These are phyloP conservation scores for Platichthys stellatus DNA, from an alignment of 2,113 vertebrate species.

Conservation along the genomic window DNA sequence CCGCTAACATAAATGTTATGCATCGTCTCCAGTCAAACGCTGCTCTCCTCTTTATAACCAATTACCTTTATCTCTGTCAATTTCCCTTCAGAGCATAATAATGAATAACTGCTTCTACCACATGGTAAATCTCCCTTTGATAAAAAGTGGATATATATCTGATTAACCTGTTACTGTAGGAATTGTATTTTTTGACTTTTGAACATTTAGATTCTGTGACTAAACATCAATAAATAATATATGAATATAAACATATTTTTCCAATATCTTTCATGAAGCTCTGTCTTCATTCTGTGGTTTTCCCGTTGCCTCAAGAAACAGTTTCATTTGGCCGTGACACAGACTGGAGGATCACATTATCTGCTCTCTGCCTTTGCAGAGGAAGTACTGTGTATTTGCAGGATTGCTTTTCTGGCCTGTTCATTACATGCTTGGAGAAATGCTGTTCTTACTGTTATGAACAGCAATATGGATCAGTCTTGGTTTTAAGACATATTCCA, in stretches of 20 bases:
- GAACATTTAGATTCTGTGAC: background rate
- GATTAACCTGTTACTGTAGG: background rate
- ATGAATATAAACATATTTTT: too few species aligned
- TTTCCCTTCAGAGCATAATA: slow-evolving; percentile 47
- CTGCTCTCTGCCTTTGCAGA: background rate
- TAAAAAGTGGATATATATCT: slow-evolving; percentile 25
- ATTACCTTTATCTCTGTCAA: slow-evolving; percentile 65
- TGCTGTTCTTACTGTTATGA: background rate
- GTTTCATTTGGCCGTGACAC: background rate
- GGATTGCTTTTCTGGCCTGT: background rate
- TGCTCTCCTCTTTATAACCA: slow-evolving; percentile 60
- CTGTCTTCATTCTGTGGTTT: too few species aligned
- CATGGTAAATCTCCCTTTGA: slow-evolving; percentile 14
- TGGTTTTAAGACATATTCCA: too few species aligned
- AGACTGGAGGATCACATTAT: background rate
- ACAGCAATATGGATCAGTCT: background rate
- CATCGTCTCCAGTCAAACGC: slow-evolving; percentile 62
- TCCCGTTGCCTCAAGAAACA: background rate
- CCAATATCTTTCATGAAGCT: background rate
- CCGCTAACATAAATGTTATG: slow-evolving; percentile 59
- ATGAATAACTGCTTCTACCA: background rate
- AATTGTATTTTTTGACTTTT: background rate
- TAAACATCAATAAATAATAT: background rate
- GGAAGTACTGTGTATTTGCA: background rate
- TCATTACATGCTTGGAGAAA: background rate